Conservation (phyloP, 2,113 vertebrate genomes). For the Thermophis baileyi region DNA sequence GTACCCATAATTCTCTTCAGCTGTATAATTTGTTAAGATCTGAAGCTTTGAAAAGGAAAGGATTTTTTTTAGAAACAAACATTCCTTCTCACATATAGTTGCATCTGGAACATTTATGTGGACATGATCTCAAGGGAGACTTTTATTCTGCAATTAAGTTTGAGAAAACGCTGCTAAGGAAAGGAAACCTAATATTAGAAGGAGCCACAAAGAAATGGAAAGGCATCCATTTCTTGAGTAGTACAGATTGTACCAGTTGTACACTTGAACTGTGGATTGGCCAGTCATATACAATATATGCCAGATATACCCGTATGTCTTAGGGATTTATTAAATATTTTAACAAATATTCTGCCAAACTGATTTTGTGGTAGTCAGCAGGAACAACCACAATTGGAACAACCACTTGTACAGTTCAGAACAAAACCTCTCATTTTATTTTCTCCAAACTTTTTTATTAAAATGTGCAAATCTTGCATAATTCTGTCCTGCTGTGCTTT, state of each 20-base stretch:
- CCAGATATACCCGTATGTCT: constrained; percentile 3
- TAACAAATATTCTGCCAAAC: neutral
- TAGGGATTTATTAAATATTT: neutral
- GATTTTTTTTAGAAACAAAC: constrained; percentile 38
- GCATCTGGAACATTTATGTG: constrained; percentile 20
- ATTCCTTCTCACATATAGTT: neutral
- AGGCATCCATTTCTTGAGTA: neutral
- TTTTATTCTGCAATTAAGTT: constrained; percentile 14
- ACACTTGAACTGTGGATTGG: rapidly evolving
- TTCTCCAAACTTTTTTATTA: neutral
- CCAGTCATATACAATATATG: neutral
- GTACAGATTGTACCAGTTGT: neutral
- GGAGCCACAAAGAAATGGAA: constrained; percentile 17
- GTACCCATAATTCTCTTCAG: constrained; percentile 55
- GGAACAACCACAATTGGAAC: neutral
- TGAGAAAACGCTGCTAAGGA: neutral
- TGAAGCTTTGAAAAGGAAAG: constrained; percentile 23
- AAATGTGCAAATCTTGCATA: constrained; percentile 10
- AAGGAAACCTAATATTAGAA: constrained; percentile 12
- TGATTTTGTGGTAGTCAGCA: neutral
- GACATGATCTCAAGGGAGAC: constrained; percentile 9
- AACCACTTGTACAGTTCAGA: constrained; percentile 2
- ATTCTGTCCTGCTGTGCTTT: neutral
- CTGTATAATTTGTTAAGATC: constrained; percentile 55
- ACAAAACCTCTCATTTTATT: constrained; percentile 9